Percentiles rank a stretch among this genome's conserved stretches.
Conservation (phyloP, 2,888 invertebrate genomes). For the Candidula unifasciata region DNA sequence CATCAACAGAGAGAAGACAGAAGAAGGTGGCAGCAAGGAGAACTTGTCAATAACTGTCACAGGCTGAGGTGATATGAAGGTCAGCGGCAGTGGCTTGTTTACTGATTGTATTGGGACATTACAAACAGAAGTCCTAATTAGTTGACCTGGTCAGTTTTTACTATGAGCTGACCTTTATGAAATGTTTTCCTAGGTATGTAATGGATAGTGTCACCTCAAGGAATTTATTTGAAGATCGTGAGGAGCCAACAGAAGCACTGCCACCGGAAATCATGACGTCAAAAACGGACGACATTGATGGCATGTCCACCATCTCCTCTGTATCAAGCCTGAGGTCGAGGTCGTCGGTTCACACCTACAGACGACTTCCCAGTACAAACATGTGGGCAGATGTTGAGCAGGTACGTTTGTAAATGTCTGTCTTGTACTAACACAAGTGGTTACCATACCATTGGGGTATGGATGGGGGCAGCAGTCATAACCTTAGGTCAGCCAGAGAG, state of each 20-base stretch:
- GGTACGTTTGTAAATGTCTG: neutral
- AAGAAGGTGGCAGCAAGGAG: no score
- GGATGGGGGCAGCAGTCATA: no score
- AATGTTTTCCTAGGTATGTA: constrained; percentile 30
- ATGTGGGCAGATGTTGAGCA: constrained; percentile 51
- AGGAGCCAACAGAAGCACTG: neutral
- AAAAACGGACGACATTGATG: constrained; percentile 37
- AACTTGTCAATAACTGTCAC: no score
- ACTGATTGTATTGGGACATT: no score
- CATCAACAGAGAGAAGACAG: no score
- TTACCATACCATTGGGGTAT: neutral
- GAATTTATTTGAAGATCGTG: constrained; percentile 41
- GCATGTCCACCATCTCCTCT: constrained; percentile 46
- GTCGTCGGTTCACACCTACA: constrained; percentile 48
- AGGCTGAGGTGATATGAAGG: no score
- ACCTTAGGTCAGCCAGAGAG: no score
- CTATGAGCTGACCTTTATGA: no score
- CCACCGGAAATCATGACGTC: neutral
- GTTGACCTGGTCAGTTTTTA: no score
- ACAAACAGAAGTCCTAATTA: no score
- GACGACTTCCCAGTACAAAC: constrained; percentile 40
- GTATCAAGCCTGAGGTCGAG: constrained; percentile 32
- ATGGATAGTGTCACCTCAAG: constrained; percentile 45
- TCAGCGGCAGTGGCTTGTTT: no score
- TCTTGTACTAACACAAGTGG: no score